Base-by-base conservation (phyloP, 2,113 vertebrate genomes). In the Pygoscelis antarcticus region DNA sequence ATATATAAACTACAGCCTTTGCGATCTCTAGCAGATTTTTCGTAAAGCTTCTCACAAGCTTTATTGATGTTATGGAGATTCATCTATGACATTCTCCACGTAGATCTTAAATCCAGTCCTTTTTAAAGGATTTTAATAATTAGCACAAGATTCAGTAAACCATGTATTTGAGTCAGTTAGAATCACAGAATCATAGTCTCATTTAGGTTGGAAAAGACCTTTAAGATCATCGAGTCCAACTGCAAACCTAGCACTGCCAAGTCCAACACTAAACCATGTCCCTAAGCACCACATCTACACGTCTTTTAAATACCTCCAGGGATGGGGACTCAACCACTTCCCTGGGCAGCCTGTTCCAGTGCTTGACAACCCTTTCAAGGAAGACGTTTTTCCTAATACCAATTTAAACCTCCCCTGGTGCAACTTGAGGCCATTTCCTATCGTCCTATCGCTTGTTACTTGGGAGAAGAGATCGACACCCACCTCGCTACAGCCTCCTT, bases 311-410 rank as follows among this genome's bases (percentile, higher is more conserved):
- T 12, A n/a, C 9, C 16, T 55, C 34, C 34, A 61, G 13, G 10
- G 13, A 7, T 23, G 5, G 17, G 17, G 16, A 30, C 42, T 26
- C 14, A 15, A 49, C 8, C 13, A 13, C 5, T 54, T 19, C 26
- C 7, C 22, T 38, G 27, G 22, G 58, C 27, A 78, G 27, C n/a
- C 27, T 25, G 2, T 18, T 49, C 20, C 44, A 47, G 0, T 16
- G 19, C 3, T 6, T 77, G 15, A 49, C 2, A 18, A 22, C 55
- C 3, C 25, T 27, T 42, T 14, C 1, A 3, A 16, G 8, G 5
- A 44, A 57, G 22, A 57, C 8, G 20, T 44, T 34, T 72, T 44
- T 14, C 22, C 16, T 44, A 3, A 34, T 26, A 34, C 30, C 12
- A 14, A 11, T 11, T 3, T 10, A 74, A 55, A 25, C 38, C 16